Percentiles rank a stretch among this genome's conserved stretches.
phyloP scores from a whole-genome alignment of 23 tunicate species.

The Clavelina lepadiformis region DNA sequence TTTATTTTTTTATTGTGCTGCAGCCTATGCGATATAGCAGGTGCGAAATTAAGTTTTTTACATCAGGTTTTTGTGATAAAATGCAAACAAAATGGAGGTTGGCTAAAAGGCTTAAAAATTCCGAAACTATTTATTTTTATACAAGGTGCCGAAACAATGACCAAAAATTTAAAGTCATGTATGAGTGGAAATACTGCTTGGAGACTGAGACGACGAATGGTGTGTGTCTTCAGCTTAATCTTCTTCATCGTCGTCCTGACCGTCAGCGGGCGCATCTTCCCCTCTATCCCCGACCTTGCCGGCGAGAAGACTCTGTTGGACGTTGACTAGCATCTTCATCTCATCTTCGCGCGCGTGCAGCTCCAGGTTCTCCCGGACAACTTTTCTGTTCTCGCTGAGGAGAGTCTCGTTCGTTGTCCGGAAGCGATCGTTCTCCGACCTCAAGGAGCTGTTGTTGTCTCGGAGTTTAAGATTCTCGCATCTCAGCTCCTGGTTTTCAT shows the following conservation, averaged over 20 bases:
- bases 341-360: constrained; percentile 78
- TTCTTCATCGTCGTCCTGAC: constrained; percentile 32
- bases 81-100: no score
- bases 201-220: not conserved
- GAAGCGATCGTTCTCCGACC: constrained; percentile 79
- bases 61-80: no score
- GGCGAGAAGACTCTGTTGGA: constrained; percentile 68
- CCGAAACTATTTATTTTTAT: no score
- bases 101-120: no score
- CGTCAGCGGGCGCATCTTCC: no score
- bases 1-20: no score
- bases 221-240: constrained; percentile 20
- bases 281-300: constrained; percentile 47
- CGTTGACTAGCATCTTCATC: constrained; percentile 84
- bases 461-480: constrained; percentile 73
- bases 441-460: constrained; percentile 63
- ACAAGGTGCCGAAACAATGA: no score
- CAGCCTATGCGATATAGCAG: no score
- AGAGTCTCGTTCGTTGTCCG: constrained; percentile 59
- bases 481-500: constrained; percentile 87
- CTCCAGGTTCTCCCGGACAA: constrained; percentile 74
- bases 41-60: no score
- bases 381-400: constrained; percentile 51
- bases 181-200: not conserved
- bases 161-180: no score